Evolutionary conservation across 2,113 vertebrate species (phyloP), one percentile per base, ranked within the genome.

Genomic region (Callocephalon fimbriatum): DNA sequence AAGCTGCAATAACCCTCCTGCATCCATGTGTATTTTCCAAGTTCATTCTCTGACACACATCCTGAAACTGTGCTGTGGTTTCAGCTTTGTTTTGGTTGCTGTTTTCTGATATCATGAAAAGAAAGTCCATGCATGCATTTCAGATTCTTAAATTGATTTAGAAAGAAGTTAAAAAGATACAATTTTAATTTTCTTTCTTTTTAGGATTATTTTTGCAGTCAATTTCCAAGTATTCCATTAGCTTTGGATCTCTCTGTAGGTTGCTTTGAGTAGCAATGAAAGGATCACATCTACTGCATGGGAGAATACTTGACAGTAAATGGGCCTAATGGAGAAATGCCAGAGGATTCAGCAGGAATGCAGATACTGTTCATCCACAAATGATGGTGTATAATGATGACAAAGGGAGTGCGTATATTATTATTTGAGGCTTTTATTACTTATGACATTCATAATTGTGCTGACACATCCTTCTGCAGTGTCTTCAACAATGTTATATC

Each of bases 261-360:
- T 94, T 98, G 94, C 53, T 94, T 73, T 90, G 85, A 90, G 40
- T 47, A 95, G 67, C 81, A 95, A 77, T 16, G 40, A 80, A 81
- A 90, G 16, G 32, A 83, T 86, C 63, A 74, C 37, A 48, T 58
- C 37, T 58, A 65, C 13, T 18, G 8, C 1, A 10, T 63, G 77
- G 45, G 37, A 76, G 15, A 77, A 82, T 94, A 32, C 87, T 79
- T 96, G 81, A 88, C 51, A 86, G 58, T 84, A 96, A 97, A 94
- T 92, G 66, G 59, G 18, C 63, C 47, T 94, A 91, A 94, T 97
- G 96, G 93, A 87, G 61, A 94, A 25, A 73, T 31, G 80, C 45
- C 84, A 92, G 76, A 83, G 62, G 38, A 76, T 89, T 97, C 86
- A 95, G 71, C 65, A 86, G 76, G 88, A 94, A 71, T 95, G 88